phyloP scores from a whole-genome alignment of 2,888 invertebrate genomes.

The Trichopoda pennipes region DNA sequence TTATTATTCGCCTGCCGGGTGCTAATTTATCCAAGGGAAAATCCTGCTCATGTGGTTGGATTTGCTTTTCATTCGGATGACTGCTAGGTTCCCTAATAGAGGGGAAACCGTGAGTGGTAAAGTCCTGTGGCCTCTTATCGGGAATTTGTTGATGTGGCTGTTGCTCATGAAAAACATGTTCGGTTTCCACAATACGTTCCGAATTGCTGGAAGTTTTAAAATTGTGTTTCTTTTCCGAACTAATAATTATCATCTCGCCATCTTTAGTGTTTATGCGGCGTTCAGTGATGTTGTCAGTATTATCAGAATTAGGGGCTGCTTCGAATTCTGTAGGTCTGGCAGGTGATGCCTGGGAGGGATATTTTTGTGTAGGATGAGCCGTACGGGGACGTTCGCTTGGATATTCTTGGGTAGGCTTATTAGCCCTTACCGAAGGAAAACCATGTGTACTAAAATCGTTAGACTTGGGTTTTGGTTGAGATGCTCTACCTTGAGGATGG shows the following conservation, averaged over 20 bases:
- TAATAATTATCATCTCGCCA: slow-evolving; percentile 74
- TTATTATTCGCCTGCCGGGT: slow-evolving; percentile 35
- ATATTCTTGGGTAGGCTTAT: slow-evolving; percentile 75
- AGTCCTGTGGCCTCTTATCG: slow-evolving; percentile 56
- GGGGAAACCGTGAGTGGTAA: slow-evolving; percentile 71
- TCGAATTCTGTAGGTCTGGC: slow-evolving; percentile 32
- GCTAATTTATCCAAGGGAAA: slow-evolving; percentile 50
- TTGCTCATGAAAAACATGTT: slow-evolving; percentile 70
- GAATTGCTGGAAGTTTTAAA: slow-evolving; percentile 74
- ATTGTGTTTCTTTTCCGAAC: slow-evolving; percentile 74
- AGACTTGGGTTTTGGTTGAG: slow-evolving; percentile 53
- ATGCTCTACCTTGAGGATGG: slow-evolving; percentile 22
- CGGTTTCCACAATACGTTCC: slow-evolving; percentile 74
- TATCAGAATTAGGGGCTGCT: slow-evolving; percentile 34
- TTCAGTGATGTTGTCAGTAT: slow-evolving; percentile 50
- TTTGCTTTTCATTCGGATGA: slow-evolving; percentile 33
- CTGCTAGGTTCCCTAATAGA: slow-evolving; percentile 56
- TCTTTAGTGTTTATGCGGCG: slow-evolving; percentile 65
- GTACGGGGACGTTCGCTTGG: slow-evolving; percentile 71
- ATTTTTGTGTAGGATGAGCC: slow-evolving; percentile 15
- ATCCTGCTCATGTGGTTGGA: slow-evolving; percentile 13
- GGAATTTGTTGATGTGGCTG: slow-evolving; percentile 45
- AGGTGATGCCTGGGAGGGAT: slow-evolving; percentile 11
- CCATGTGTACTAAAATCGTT: slow-evolving; percentile 75
- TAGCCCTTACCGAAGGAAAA: slow-evolving; percentile 74